Base-by-base conservation (phyloP, 2,113 vertebrate genomes). In the Argyrosomus japonicus region DNA sequence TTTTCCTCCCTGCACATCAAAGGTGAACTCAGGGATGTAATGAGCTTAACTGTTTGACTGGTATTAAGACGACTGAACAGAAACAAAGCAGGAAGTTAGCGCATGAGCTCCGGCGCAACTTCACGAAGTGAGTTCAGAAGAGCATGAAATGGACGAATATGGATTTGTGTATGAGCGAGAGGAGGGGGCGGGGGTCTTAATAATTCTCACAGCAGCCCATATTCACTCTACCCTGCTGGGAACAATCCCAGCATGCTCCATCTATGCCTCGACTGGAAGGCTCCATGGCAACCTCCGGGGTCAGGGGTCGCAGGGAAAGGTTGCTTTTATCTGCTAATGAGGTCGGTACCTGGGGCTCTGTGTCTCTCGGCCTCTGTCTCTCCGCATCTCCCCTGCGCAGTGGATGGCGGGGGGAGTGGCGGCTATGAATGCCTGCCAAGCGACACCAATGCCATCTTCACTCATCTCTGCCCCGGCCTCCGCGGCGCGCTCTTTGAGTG, bases 301-400 rank as follows among this genome's bases (percentile, higher is more conserved):
- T 94, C 91, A 93, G 84, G 84, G 95, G 93, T 93, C 85, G 68
- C 10, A 1, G 84, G 87, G 92, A 94, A 93, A 95, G 93, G 92
- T 95, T 94, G 93, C 93, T 95, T 95, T 95, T 94, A 95, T 95
- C 93, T 90, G 87, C 92, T 95, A 95, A 95, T 95, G 93, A 95
- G 92, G 92, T 95, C 81, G 84, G 53, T 94, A 95, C 93, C 94
- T 95, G 93, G 87, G 92, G 93, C 87, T 93, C 77, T 43, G 25
- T 77, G 88, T 93, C 83, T 90, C 90, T 86, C 75, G 10, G 64
- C 77, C 81, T 92, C 84, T 86, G 84, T 85, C 86, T 92, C 87
- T 75, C 80, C 25, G 56, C 64, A 27, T 71, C 72, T 82, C 71
- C 67, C 48, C 85, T 68, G 75, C 43, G 62, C 51, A 14, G 61